Conservation (phyloP, 1,140 invertebrate genomes). For the Brachionus rubens region DNA sequence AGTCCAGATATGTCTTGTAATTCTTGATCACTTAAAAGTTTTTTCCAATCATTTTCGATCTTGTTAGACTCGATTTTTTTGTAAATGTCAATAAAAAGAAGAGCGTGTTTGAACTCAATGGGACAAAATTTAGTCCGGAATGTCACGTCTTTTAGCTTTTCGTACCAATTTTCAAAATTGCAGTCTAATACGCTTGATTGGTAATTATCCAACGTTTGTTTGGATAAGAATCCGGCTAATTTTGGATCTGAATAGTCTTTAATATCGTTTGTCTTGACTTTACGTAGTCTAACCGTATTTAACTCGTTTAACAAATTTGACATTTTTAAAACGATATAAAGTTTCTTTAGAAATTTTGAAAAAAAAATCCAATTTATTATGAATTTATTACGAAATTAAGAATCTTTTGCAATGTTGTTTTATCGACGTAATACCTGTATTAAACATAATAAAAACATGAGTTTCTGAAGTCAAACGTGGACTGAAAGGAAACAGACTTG, state of each 20-base stretch:
- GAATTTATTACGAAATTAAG: too few relatives aligned
- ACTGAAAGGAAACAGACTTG: too few relatives aligned
- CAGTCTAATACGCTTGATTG: constrained; percentile 52
- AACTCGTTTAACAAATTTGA: neutral
- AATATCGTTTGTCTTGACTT: constrained; percentile 47
- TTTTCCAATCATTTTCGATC: constrained; percentile 48
- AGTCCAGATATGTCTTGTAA: constrained; percentile 47
- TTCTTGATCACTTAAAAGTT: constrained; percentile 43
- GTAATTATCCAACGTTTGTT: constrained; percentile 50
- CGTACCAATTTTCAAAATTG: constrained; percentile 53
- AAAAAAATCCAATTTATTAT: too few relatives aligned
- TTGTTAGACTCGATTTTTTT: constrained; percentile 48
- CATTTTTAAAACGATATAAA: neutral
- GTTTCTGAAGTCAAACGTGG: too few relatives aligned
- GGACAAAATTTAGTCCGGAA: constrained; percentile 51
- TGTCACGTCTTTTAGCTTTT: constrained; percentile 51
- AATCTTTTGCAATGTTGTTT: too few relatives aligned
- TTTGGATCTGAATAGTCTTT: constrained; percentile 52
- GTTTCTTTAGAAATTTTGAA: too few relatives aligned
- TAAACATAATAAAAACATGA: too few relatives aligned
- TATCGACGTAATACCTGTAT: too few relatives aligned
- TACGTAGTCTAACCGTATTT: neutral
- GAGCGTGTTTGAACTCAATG: constrained; percentile 50
- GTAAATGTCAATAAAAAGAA: constrained; percentile 51
- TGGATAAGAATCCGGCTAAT: constrained; percentile 50